Percentiles rank a stretch among this genome's conserved stretches.
Evolutionary conservation across 2,113 vertebrate species (phyloP).

Genomic region (Castor canadensis): DNA sequence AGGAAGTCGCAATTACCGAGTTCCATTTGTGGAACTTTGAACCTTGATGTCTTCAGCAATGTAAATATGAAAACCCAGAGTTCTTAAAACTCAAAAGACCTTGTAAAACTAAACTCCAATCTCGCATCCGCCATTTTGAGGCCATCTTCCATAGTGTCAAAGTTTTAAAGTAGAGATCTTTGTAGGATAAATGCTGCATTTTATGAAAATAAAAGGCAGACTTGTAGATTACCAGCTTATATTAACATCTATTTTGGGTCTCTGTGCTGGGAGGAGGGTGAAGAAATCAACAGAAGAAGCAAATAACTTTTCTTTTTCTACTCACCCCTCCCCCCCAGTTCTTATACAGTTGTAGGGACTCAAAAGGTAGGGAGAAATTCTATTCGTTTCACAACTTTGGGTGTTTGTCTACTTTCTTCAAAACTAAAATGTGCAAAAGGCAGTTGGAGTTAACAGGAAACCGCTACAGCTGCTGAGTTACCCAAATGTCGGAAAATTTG

Average conservation of each 20-base stretch:
- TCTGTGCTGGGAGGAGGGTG: not conserved
- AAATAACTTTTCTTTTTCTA: constrained; percentile 59
- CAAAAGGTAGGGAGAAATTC: constrained; percentile 36
- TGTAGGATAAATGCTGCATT: not conserved
- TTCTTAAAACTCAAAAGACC: constrained; percentile 6
- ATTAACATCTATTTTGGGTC: constrained; percentile 24
- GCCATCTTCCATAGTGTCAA: constrained; percentile 45
- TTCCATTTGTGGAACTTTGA: constrained; percentile 16
- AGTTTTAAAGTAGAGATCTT: constrained; percentile 62
- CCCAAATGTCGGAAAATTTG: constrained; percentile 41
- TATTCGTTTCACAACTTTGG: constrained; percentile 49
- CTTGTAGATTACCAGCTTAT: not conserved
- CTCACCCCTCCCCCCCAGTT: not conserved
- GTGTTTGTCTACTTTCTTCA: constrained; percentile 23
- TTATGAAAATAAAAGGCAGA: constrained; percentile 38
- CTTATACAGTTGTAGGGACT: not conserved
- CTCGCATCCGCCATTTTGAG: constrained; percentile 70
- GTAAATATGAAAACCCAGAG: constrained; percentile 2
- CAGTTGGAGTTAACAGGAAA: constrained; percentile 47
- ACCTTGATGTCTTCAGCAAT: not conserved
- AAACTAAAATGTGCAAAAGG: constrained; percentile 53
- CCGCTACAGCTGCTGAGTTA: not conserved
- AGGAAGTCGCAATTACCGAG: not conserved
- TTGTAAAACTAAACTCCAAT: not conserved
- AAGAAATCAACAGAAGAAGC: not conserved